Base-by-base conservation (phyloP, 2,113 vertebrate genomes). In the Clarias macrocephalus region DNA sequence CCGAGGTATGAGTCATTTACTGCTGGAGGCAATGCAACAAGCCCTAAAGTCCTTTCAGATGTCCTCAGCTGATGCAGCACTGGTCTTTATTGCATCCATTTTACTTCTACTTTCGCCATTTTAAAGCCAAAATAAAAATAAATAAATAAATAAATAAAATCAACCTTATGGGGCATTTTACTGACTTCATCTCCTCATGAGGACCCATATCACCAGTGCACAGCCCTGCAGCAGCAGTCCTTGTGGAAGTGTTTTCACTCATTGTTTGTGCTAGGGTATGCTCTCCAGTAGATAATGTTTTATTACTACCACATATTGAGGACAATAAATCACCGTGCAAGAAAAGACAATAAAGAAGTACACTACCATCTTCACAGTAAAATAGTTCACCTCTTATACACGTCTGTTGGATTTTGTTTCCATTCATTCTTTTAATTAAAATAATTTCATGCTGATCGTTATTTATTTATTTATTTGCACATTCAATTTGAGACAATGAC, bases 1-100 rank as follows among this genome's bases (percentile, higher is more conserved):
- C 87, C 89, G 90, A 91, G 89, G 88, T 92, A 91, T 88, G 68
- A 92, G 89, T 90, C 87, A 93, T 93, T 93, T 90, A 79, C 72
- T 87, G 86, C 92, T 94, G 90, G 90, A 93, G 92, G 85, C 83
- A 91, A 87, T 87, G 60, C 81, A 87, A 56, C 60, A 77, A 83
- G 33, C n/a, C 59, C 70, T 66, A 90, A 88, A 93, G 66, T 70
- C 82, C 81, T 81, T 89, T 91, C 89, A 90, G 83, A 89, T 89
- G 81, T 87, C 86, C 60, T 83, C 56, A 65, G 19, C 57, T 77
- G 60, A 73, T 37, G 54, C 23, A 62, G 76, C 23, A 23, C 11
- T 19, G 56, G 28, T 42, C 79, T 83, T n/a, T 76, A 30, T 76
- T 82, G 77, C 63, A 80, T 86, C 62, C 28, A 42, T 75, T 87